These are phyloP conservation scores for Syngnathus acus DNA, from an alignment of 2,797 vertebrate species.

Conservation along the genomic window DNA sequence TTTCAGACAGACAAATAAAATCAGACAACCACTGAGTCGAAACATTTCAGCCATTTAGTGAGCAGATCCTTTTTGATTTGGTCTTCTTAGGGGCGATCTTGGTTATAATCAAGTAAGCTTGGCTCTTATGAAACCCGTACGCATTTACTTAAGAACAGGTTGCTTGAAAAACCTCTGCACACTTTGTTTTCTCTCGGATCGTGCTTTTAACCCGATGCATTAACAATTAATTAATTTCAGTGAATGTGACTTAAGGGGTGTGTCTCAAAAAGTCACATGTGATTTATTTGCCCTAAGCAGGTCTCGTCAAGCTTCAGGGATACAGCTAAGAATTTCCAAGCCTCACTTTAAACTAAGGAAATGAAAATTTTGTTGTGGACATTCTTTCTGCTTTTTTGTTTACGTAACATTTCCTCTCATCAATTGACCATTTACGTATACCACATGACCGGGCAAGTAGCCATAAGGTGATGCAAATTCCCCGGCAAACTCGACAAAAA, in stretches of 20 bases:
- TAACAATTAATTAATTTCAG: slow-evolving; percentile 9
- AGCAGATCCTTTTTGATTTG: slow-evolving; percentile 20
- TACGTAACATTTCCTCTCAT: slow-evolving; percentile 16
- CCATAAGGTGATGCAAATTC: no score
- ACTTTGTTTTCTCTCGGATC: slow-evolving; percentile 11
- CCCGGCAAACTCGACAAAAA: no score
- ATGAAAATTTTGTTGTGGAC: slow-evolving; percentile 41
- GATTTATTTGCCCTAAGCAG: slow-evolving; percentile 34
- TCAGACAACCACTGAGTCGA: slow-evolving; percentile 48
- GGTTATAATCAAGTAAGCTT: slow-evolving; percentile 4
- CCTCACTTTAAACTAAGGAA: slow-evolving; percentile 39
- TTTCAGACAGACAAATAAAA: slow-evolving; percentile 51
- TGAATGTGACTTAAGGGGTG: slow-evolving; percentile 6
- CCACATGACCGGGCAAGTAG: no score
- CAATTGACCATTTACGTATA: not conserved
- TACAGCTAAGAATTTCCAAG: slow-evolving; percentile 28
- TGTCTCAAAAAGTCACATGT: slow-evolving; percentile 21
- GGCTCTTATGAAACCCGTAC: not conserved
- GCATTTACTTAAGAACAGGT: slow-evolving; percentile 6
- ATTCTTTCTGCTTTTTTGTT: slow-evolving; percentile 17
- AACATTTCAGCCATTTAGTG: slow-evolving; percentile 31
- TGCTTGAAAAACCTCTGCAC: slow-evolving; percentile 8
- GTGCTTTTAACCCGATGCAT: slow-evolving; percentile 12
- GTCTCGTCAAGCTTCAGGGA: slow-evolving; percentile 21
- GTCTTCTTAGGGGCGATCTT: slow-evolving; percentile 26